phyloP scores from a whole-genome alignment of 1,140 invertebrate species.

The Drosophila busckii region DNA sequence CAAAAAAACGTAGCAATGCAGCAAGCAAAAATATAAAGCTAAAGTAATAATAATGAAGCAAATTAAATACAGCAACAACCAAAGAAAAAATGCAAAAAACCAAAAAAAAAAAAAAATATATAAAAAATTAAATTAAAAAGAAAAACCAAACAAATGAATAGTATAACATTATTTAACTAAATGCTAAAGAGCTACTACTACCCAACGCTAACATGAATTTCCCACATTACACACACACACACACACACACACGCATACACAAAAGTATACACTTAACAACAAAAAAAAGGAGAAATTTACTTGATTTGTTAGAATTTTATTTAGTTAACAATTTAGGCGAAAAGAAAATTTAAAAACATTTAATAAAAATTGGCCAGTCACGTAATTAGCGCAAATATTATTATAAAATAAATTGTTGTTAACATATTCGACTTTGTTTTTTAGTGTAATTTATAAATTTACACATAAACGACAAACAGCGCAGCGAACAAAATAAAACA shows the following conservation, averaged over 20 bases:
- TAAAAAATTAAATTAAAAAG: conserved; percentile 27
- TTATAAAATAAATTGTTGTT: conserved; percentile 45
- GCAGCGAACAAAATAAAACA: conserved; percentile 65
- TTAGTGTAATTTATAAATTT: conserved; percentile 48
- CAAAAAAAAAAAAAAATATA: conserved; percentile 43
- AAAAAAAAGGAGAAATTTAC: conserved; percentile 29
- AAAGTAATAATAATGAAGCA: conserved; percentile 40
- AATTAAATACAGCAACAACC: conserved; percentile 72
- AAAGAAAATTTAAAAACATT: conserved; percentile 41
- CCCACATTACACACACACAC: conserved; percentile 22
- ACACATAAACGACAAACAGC: conserved; percentile 70
- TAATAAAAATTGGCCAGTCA: conserved; percentile 54
- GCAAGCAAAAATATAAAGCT: conserved; percentile 48
- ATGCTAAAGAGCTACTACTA: conserved; percentile 46
- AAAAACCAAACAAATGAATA: conserved; percentile 43
- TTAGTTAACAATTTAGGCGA: conserved; percentile 62
- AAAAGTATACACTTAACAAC: neutral
- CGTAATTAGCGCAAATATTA: conserved; percentile 61
- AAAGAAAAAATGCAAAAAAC: conserved; percentile 53
- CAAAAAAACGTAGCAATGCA: conserved; percentile 55
- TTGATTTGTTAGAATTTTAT: conserved; percentile 66
- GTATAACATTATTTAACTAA: conserved; percentile 32
- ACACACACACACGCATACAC: conserved; percentile 15
- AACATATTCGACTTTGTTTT: conserved; percentile 48
- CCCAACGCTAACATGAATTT: conserved; percentile 56